phyloP scores from a whole-genome alignment of 2,888 invertebrate species.

The Linyphia triangularis region DNA sequence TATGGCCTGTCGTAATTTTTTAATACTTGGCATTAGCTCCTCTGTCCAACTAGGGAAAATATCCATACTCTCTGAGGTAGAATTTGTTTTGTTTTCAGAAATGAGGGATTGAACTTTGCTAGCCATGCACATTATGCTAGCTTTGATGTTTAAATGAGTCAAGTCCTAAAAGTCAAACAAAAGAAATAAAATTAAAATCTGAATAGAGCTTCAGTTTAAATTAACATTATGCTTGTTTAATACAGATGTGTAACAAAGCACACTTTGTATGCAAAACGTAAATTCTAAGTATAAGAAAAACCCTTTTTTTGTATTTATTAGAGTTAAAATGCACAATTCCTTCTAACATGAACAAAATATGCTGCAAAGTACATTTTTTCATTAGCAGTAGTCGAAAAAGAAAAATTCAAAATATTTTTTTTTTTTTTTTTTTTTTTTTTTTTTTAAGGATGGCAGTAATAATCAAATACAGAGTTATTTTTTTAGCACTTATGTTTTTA shows the following conservation, averaged over 20 bases:
- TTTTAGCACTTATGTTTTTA: too few relatives aligned
- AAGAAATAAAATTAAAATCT: too few relatives aligned
- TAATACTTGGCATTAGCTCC: constrained; percentile 88
- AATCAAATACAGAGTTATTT: too few relatives aligned
- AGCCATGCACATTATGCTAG: constrained; percentile 91
- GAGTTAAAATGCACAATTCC: too few relatives aligned
- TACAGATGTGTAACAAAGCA: not conserved
- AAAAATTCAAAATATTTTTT: too few relatives aligned
- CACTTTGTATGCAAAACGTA: not conserved
- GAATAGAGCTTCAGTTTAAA: not conserved
- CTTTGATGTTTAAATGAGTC: constrained; percentile 91
- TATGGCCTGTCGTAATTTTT: constrained; percentile 83
- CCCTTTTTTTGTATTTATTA: not conserved
- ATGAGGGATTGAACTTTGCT: constrained; percentile 85
- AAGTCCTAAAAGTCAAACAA: constrained; percentile 83
- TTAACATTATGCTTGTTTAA: not conserved
- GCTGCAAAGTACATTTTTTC: too few relatives aligned
- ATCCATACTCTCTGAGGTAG: constrained; percentile 81
- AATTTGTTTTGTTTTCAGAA: constrained; percentile 2
- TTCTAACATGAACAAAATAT: too few relatives aligned
- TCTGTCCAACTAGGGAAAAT: constrained; percentile 84
- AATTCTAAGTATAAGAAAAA: not conserved
- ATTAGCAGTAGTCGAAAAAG: too few relatives aligned
- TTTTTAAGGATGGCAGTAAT: too few relatives aligned
- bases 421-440: too few relatives aligned